phyloP scores from a whole-genome alignment of 2,113 vertebrate species.

The Echinops telfairi region DNA sequence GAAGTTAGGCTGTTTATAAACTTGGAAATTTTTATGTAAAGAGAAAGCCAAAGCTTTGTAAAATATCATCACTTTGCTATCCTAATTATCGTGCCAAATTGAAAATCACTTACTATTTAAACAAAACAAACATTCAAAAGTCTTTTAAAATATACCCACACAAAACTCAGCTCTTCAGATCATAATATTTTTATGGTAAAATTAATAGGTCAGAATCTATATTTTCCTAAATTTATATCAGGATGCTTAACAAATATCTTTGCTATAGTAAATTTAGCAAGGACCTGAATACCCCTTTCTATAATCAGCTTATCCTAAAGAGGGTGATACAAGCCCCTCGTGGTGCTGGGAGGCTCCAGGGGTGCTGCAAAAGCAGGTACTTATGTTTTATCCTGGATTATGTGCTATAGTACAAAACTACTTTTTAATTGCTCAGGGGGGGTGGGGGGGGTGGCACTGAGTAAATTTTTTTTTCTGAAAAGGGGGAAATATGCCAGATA shows the following conservation, averaged over 20 bases:
- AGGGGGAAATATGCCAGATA: too few relatives aligned
- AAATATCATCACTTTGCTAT: background rate
- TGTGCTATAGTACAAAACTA: too few relatives aligned
- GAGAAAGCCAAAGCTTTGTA: conserved; percentile 31
- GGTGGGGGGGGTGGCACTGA: too few relatives aligned
- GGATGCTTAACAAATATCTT: conserved; percentile 18
- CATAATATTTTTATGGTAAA: background rate
- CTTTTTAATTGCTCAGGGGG: too few relatives aligned
- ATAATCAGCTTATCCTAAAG: too few relatives aligned
- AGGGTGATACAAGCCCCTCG: too few relatives aligned
- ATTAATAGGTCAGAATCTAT: conserved; percentile 55
- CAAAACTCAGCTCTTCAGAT: conserved; percentile 49
- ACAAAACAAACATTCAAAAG: background rate
- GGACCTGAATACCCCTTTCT: background rate
- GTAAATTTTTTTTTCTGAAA: too few relatives aligned
- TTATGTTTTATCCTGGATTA: too few relatives aligned
- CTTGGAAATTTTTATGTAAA: conserved; percentile 54
- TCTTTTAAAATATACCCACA: conserved; percentile 23
- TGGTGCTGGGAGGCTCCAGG: too few relatives aligned
- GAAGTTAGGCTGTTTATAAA: conserved; percentile 48
- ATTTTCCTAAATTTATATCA: conserved; percentile 41
- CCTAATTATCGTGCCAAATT: conserved; percentile 43
- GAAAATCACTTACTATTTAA: conserved; percentile 44
- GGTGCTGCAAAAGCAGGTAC: too few relatives aligned
- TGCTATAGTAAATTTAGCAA: too few relatives aligned